Conservation (phyloP, 1,140 invertebrate genomes). For the Drosophila pectinifera region DNA sequence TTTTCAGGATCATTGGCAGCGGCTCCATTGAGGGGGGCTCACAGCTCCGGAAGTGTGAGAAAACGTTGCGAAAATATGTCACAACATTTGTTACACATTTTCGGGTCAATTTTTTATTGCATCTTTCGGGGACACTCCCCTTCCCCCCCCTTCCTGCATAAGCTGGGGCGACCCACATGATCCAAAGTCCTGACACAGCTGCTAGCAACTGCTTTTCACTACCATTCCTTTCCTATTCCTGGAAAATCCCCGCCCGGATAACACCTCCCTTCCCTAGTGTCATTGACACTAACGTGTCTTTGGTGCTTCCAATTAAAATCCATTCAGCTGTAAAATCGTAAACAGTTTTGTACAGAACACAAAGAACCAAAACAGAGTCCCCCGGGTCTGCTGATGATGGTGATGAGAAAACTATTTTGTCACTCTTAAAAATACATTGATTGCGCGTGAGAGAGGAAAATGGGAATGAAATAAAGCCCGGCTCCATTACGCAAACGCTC, state of each 20-base stretch:
- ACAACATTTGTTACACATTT: constrained; percentile 84
- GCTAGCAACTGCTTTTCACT: constrained; percentile 45
- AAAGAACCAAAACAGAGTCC: background rate
- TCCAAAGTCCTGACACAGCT: constrained; percentile 61
- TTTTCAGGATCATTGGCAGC: constrained; percentile 81
- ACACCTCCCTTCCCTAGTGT: constrained; percentile 20
- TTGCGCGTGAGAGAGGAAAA: background rate
- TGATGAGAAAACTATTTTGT: constrained; percentile 39
- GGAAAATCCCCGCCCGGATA: background rate
- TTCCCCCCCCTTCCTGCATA: constrained; percentile 21
- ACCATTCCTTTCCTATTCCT: constrained; percentile 4
- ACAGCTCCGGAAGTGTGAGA: constrained; percentile 13
- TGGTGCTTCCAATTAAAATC: constrained; percentile 79
- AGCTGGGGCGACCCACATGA: constrained; percentile 47
- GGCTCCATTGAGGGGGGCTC: constrained; percentile 13
- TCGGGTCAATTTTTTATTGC: constrained; percentile 83
- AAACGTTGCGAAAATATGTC: constrained; percentile 80
- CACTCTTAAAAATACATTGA: constrained; percentile 28
- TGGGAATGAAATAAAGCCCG: constrained; percentile 20
- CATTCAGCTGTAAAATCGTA: constrained; percentile 79
- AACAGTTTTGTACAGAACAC: constrained; percentile 61
- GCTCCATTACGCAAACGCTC: background rate
- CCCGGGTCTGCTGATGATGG: constrained; percentile 34
- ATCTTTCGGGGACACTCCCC: constrained; percentile 22
- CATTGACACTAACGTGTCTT: constrained; percentile 80